These are phyloP conservation scores for Stegodyphus dumicola DNA, from an alignment of 1,140 invertebrate genomes.

Conservation along the genomic window DNA sequence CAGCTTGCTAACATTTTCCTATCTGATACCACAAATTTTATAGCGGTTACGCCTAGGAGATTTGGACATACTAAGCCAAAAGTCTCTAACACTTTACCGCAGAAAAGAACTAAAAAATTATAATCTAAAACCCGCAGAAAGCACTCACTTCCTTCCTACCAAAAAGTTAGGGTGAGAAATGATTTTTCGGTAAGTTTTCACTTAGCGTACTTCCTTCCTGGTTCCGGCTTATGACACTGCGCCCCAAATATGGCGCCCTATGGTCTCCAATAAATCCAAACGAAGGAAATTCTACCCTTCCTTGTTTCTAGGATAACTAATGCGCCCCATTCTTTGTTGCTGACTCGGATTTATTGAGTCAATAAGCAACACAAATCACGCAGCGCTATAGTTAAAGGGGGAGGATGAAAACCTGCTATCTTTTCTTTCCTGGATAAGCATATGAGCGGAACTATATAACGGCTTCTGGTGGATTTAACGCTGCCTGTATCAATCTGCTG, in stretches of 20 bases:
- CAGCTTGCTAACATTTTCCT: no score
- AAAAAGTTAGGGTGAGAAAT: constrained; percentile 31
- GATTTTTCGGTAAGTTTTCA: constrained; percentile 39
- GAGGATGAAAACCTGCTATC: constrained; percentile 16
- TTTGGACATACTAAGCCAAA: no score
- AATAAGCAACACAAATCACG: constrained; percentile 51
- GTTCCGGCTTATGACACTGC: constrained; percentile 24
- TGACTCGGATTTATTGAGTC: background rate
- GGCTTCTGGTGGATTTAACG: background rate
- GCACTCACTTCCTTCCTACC: constrained; percentile 40
- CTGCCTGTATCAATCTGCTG: no score
- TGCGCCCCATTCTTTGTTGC: background rate
- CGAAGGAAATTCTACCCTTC: constrained; percentile 6
- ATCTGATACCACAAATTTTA: no score
- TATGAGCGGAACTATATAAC: background rate
- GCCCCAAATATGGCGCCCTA: constrained; percentile 11
- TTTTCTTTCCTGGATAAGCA: background rate
- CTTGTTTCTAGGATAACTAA: constrained; percentile 20
- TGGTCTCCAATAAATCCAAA: constrained; percentile 42
- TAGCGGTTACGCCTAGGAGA: no score
- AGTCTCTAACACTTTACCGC: no score
- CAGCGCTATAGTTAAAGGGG: constrained; percentile 10
- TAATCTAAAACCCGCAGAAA: background rate
- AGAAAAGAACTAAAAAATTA: no score
- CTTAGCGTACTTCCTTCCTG: constrained; percentile 33